Conservation (phyloP, 2,113 vertebrate species). For the Apeltes quadracus region DNA sequence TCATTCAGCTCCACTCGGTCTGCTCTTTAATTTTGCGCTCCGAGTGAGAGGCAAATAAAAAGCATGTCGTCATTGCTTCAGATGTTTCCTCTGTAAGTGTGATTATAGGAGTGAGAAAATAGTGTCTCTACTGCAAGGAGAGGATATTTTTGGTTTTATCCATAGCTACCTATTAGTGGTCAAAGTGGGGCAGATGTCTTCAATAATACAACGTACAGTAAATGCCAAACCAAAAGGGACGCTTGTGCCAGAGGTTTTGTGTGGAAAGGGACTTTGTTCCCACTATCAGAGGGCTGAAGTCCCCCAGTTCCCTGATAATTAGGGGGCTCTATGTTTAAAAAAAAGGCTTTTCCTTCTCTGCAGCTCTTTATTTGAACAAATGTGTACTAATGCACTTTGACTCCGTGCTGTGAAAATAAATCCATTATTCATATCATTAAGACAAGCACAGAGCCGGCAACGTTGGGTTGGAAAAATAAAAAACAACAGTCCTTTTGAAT, state of each 20-base stretch:
- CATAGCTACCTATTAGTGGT: constrained; percentile 82
- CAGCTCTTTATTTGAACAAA: constrained; percentile 25
- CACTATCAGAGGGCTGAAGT: constrained; percentile 61
- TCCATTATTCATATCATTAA: neutral
- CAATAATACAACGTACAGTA: constrained; percentile 72
- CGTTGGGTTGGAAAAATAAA: neutral
- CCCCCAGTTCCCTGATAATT: constrained; percentile 46
- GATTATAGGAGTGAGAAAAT: constrained; percentile 79
- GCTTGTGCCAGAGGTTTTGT: constrained; percentile 71
- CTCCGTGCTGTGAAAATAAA: neutral
- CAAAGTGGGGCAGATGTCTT: constrained; percentile 79
- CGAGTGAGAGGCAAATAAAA: constrained; percentile 72
- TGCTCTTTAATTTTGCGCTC: constrained; percentile 71
- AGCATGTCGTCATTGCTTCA: constrained; percentile 65
- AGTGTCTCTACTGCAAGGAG: constrained; percentile 76
- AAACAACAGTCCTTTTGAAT: neutral
- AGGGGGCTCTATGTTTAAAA: constrained; percentile 27
- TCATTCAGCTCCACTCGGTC: constrained; percentile 62
- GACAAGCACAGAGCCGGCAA: neutral
- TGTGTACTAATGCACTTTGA: neutral
- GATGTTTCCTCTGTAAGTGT: constrained; percentile 71
- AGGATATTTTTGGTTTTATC: constrained; percentile 75
- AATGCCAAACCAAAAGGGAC: constrained; percentile 69
- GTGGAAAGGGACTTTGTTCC: constrained; percentile 64
- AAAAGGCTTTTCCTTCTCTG: constrained; percentile 20